Evolutionary conservation across 2,888 invertebrate species (phyloP), one percentile per base, ranked within the genome.

Genomic region (Volucella bombylans): DNA sequence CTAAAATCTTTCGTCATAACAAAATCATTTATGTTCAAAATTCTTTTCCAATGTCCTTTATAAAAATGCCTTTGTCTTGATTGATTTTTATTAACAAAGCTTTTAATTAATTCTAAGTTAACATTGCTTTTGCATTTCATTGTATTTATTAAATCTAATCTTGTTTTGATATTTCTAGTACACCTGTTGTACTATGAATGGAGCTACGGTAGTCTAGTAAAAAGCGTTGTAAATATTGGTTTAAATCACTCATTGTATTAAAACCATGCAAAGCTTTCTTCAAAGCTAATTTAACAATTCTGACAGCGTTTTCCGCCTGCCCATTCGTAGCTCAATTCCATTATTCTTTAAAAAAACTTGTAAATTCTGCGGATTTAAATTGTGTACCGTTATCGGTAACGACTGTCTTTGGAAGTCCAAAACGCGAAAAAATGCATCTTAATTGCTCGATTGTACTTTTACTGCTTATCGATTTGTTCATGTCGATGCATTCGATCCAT

Each of bases 1-100:
- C 61, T 61, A 45, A 61, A 61, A 61, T 61, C 18, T 61, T 61
- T 61, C 4, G 61, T 45, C 45, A 61, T 45, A 18, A 61, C 18
- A 18, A 61, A 61, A 61, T 61, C 61, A 18, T 12, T n/a, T 12
- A 18, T 45, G 8, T n/a, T 18, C 23, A 11, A 45, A 61, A 61
- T 18, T 15, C 18, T 23, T 23, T 23, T 23, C 2, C 18, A 1
- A 23, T 23, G 18, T 18, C 47, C n/a, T 45, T 31, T 45, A 45
- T 18, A 43, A 61, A 15, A 45, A 8, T 61, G 11, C 23, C 12
- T 23, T 43, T 61, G 45, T 15, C n/a, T 61, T 61, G n/a, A 61
- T 15, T 61, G 15, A 61, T 45, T 43, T 61, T 61, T 11, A n/a
- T n/a, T n/a, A n/a, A n/a, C n/a, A n/a, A n/a, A n/a, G n/a, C n/a